These are phyloP conservation scores for Melikaiella ostensackeni DNA, from an alignment of 2,888 invertebrate genomes.

Conservation along the genomic window DNA sequence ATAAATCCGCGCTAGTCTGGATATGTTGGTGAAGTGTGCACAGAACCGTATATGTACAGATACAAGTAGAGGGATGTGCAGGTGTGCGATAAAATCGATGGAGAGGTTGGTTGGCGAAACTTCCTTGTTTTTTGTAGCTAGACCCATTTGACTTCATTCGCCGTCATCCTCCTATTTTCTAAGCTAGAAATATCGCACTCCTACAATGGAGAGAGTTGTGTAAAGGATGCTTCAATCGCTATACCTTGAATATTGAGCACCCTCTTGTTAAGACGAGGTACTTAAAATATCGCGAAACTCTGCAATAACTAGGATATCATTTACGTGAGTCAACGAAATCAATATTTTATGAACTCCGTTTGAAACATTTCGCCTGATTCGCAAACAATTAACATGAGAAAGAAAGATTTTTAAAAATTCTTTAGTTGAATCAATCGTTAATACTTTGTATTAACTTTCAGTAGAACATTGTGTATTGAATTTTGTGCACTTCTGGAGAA, in stretches of 20 bases:
- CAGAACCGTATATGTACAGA: slow-evolving; percentile 45
- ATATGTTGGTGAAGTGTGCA: slow-evolving; percentile 42
- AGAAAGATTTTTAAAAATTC: background rate
- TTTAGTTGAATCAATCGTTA: too few species aligned
- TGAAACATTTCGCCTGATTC: background rate
- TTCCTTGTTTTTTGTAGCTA: slow-evolving; percentile 37
- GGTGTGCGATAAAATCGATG: slow-evolving; percentile 36
- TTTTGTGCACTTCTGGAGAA: background rate
- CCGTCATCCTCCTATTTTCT: slow-evolving; percentile 41
- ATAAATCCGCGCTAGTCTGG: slow-evolving; percentile 53
- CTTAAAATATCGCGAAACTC: slow-evolving; percentile 42
- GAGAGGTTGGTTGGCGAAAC: slow-evolving; percentile 37
- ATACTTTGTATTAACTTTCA: slow-evolving; percentile 3
- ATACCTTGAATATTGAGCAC: background rate
- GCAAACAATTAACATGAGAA: background rate
- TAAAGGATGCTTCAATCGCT: slow-evolving; percentile 20
- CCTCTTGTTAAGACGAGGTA: background rate
- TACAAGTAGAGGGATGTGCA: slow-evolving; percentile 25
- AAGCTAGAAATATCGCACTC: slow-evolving; percentile 33
- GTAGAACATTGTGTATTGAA: background rate
- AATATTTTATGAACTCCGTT: slow-evolving; percentile 1
- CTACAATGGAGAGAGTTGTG: slow-evolving; percentile 12
- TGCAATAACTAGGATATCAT: background rate
- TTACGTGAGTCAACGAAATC: background rate
- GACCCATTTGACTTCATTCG: slow-evolving; percentile 42